Base-by-base conservation (phyloP, 1,140 invertebrate genomes). In the Limonius californicus region DNA sequence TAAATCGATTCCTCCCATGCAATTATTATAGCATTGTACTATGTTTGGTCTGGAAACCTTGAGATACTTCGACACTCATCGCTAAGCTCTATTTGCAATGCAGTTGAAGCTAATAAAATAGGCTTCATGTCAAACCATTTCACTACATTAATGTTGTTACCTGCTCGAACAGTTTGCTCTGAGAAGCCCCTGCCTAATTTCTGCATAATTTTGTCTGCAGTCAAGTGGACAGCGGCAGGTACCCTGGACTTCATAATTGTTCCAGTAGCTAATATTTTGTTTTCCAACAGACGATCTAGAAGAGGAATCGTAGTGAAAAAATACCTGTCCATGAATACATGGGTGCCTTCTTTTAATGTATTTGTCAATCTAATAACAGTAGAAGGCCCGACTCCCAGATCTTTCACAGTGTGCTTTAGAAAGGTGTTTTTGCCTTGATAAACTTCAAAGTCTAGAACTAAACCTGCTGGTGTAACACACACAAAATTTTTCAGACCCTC, bases 21-120 rank as follows among this genome's bases (percentile, higher is more conserved):
- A 61, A 11, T 30, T 12, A 16, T 61, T 54, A 43, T 54, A 60
- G 14, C n/a, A 45, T 45, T 45, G 7, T 7, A 78, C 61, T 27
- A 76, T 68, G 39, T 71, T 67, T 55, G 77, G 77, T 56, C 71
- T 56, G 57, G 62, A 19, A 15, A 78, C 63, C 30, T 68, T 42
- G 1, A 77, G 61, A 57, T 75, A 74, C 72, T 45, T 53, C 60
- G 62, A 58, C 69, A 72, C 8, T 57, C 12, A 55, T 65, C 63
- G 23, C 14, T 14, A 32, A 63, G 66, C 23, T 68, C 35, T 43
- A 20, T 39, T 54, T 23, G 15, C 30, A 68, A 18, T 6, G 4
- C 53, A 3, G 63, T 62, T 12, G 66, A 68, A 18, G 66, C 57
- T 45, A 68, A 11, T 20, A 65, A 32, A 11, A 68, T 32, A 42